A percentile compares a stretch with the other conserved stretches of the same genome.
These are phyloP conservation scores for Tiliqua scincoides DNA, from an alignment of 2,113 vertebrate species.

Conservation along the genomic window DNA sequence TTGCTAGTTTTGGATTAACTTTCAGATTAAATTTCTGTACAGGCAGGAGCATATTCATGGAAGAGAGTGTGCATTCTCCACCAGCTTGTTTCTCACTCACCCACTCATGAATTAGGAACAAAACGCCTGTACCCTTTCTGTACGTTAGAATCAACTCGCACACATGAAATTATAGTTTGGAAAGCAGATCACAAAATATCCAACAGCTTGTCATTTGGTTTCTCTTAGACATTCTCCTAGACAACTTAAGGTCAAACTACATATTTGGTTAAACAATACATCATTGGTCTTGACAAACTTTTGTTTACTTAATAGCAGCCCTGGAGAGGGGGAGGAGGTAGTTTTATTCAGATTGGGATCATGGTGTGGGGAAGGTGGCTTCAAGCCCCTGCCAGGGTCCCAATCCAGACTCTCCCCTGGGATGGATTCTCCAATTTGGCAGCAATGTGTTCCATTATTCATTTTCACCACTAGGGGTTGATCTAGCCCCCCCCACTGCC, in stretches of 20 bases:
- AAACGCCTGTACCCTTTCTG: not conserved
- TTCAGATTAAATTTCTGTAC: not conserved
- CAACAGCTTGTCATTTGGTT: not conserved
- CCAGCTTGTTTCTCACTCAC: not conserved
- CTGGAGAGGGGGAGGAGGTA: too few relatives aligned
- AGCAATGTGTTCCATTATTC: too few relatives aligned
- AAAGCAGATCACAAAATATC: not conserved
- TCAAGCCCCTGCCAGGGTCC: too few relatives aligned
- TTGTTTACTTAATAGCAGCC: too few relatives aligned
- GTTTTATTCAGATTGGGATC: too few relatives aligned
- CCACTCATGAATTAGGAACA: not conserved
- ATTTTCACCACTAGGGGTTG: not conserved
- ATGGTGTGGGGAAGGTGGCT: too few relatives aligned
- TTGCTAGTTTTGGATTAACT: not conserved
- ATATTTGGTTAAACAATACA: too few relatives aligned
- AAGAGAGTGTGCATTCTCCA: not conserved
- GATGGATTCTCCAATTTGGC: too few relatives aligned
- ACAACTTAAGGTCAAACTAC: too few relatives aligned
- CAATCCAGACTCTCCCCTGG: too few relatives aligned
- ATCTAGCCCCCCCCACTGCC: not conserved
- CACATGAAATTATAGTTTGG: not conserved
- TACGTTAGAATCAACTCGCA: not conserved
- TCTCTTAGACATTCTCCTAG: not conserved
- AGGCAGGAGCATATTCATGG: not conserved
- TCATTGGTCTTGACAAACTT: too few relatives aligned